Conservation (phyloP, 37 sponge, comb jelly and placozoan species). For the Hexactinellida sp. region DNA sequence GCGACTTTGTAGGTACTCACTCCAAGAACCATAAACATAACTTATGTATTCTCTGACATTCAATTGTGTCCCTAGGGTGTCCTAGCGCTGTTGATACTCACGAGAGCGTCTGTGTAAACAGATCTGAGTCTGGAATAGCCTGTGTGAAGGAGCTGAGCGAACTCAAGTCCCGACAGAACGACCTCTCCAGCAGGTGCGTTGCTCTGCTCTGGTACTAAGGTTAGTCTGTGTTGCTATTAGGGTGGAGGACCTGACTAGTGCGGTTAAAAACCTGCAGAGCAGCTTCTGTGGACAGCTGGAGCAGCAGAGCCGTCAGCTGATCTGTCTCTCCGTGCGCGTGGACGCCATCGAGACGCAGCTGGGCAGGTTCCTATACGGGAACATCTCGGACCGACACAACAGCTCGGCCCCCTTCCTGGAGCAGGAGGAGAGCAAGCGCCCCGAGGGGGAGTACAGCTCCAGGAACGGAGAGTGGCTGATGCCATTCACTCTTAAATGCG, state of each 20-base stretch:
- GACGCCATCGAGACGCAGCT: conserved; percentile 5
- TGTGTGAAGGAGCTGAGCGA: neutral
- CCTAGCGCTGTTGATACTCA: neutral
- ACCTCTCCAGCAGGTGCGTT: neutral
- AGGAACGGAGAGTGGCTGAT: conserved; percentile 44
- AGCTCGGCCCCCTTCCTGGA: neutral
- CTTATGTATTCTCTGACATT: neutral
- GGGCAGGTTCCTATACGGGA: neutral
- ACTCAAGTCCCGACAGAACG: neutral
- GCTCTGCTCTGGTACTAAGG: no score
- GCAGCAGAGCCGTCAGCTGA: conserved; percentile 6
- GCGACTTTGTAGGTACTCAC: conserved; percentile 15
- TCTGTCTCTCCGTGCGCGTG: neutral
- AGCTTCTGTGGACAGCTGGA: neutral
- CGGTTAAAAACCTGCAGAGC: neutral
- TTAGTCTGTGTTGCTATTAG: no score
- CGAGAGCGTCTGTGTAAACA: neutral
- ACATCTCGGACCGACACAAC: neutral
- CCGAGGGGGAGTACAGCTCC: neutral
- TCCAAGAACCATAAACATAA: no score
- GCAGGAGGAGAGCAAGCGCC: neutral
- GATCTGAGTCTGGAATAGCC: conserved; percentile 1
- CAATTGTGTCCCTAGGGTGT: neutral
- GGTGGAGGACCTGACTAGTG: neutral
- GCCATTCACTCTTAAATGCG: conserved; percentile 91